Evolutionary conservation across 2,113 vertebrate species (phyloP).

Genomic region (Chascanopsetta lugubris): DNA sequence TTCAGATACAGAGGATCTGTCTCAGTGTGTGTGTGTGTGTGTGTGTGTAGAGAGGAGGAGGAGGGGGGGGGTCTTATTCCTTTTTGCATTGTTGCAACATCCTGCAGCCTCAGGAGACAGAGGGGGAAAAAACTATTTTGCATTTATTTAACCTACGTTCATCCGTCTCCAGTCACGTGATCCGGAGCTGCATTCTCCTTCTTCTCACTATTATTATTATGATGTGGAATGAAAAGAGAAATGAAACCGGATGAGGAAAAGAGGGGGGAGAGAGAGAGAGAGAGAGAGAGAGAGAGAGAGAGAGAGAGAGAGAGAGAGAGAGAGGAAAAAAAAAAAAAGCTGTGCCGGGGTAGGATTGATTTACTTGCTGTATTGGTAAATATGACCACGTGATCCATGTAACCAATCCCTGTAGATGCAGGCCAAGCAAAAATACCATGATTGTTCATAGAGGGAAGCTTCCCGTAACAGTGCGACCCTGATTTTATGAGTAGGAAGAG

Average conservation of each 20-base stretch:
- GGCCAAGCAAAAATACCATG: slow-evolving; percentile 97
- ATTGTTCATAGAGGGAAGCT: slow-evolving; percentile 94
- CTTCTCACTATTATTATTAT: slow-evolving; percentile 66
- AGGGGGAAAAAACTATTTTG: slow-evolving; percentile 3
- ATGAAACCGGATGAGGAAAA: slow-evolving; percentile 63
- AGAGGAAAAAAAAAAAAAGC: background rate
- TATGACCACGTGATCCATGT: slow-evolving; percentile 99
- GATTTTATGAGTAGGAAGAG: slow-evolving; percentile 91
- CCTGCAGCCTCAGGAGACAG: slow-evolving; percentile 33
- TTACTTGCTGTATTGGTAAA: slow-evolving; percentile 99
- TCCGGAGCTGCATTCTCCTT: too few relatives aligned
- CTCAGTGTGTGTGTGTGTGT: slow-evolving; percentile 57
- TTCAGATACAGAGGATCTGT: slow-evolving; percentile 57
- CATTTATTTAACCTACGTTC: slow-evolving; percentile 26
- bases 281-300: background rate
- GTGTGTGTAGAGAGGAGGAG: slow-evolving; percentile 37
- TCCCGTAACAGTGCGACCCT: slow-evolving; percentile 92
- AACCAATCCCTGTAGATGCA: slow-evolving; percentile 97
- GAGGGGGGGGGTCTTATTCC: background rate
- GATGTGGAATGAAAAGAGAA: slow-evolving; percentile 68
- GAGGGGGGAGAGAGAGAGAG: background rate
- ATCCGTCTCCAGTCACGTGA: slow-evolving; percentile 30
- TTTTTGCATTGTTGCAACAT: slow-evolving; percentile 47
- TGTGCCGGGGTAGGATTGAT: slow-evolving; percentile 90
- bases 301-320: background rate